Evolutionary conservation across 1,140 invertebrate species (phyloP).

Genomic region (Daktulosphaira vitifoliae): DNA sequence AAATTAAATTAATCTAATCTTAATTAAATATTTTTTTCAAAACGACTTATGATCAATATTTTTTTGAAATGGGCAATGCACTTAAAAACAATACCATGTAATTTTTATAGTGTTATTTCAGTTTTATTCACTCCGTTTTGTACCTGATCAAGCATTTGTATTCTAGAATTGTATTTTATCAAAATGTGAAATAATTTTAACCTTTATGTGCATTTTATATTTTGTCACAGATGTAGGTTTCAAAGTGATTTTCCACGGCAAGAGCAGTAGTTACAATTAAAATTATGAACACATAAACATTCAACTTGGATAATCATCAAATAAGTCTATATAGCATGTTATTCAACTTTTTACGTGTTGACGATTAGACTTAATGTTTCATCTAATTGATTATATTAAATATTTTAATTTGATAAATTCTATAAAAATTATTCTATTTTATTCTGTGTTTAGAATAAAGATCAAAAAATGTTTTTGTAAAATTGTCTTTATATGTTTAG

Average conservation of each 20-base stretch:
- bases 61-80: slow-evolving; percentile 15
- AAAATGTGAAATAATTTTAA: slow-evolving; percentile 18
- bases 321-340: too few species aligned
- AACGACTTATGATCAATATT: not conserved
- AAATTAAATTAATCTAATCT: too few species aligned
- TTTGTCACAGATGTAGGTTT: slow-evolving; percentile 32
- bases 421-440: too few species aligned
- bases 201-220: slow-evolving; percentile 22
- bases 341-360: too few species aligned
- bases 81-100: not conserved
- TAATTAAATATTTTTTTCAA: too few species aligned
- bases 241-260: slow-evolving; percentile 15
- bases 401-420: too few species aligned
- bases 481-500: too few species aligned
- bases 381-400: too few species aligned
- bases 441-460: too few species aligned
- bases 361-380: too few species aligned
- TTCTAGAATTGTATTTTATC: not conserved
- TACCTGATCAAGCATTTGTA: not conserved
- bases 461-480: too few species aligned
- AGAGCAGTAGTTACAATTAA: slow-evolving; percentile 19
- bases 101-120: slow-evolving; percentile 8
- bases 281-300: not conserved
- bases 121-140: slow-evolving; percentile 23
- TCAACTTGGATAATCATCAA: slow-evolving; percentile 20